These are phyloP conservation scores for Cirrhinus molitorella DNA, from an alignment of 2,797 vertebrate species.

Conservation along the genomic window DNA sequence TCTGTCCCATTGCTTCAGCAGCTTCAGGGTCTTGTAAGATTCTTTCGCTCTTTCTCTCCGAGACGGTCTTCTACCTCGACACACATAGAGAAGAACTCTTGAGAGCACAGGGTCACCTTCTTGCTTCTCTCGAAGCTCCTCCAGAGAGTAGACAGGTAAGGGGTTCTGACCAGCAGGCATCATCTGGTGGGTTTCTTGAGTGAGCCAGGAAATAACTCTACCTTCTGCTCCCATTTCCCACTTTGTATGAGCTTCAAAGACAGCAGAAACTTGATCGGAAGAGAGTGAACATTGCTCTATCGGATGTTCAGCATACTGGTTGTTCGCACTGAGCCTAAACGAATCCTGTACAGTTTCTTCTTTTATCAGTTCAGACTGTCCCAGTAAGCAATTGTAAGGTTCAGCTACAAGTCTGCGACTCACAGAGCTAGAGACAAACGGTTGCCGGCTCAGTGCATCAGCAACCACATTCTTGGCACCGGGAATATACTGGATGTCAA, in stretches of 20 bases:
- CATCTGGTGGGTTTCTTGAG: not conserved
- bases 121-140: slow-evolving; percentile 36
- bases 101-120: slow-evolving; percentile 22
- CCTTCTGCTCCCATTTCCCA: no score
- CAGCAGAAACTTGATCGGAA: not conserved
- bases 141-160: not conserved
- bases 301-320: not conserved
- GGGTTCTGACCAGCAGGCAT: not conserved
- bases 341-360: not conserved
- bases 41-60: slow-evolving; percentile 12
- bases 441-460: not conserved
- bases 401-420: not conserved
- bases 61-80: not conserved
- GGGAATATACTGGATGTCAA: not conserved
- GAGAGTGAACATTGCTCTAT: not conserved
- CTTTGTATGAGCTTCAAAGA: not conserved
- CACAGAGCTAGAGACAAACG: not conserved
- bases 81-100: slow-evolving; percentile 20
- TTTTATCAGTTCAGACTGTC: not conserved
- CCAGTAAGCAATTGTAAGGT: not conserved
- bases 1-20: slow-evolving; percentile 39
- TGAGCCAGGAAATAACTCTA: not conserved
- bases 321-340: not conserved
- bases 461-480: not conserved
- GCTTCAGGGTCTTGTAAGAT: not conserved